Evolutionary conservation across 2,797 vertebrate genomes (phyloP), one percentile per base, ranked within the genome.

Genomic region (Tapirus indicus): DNA sequence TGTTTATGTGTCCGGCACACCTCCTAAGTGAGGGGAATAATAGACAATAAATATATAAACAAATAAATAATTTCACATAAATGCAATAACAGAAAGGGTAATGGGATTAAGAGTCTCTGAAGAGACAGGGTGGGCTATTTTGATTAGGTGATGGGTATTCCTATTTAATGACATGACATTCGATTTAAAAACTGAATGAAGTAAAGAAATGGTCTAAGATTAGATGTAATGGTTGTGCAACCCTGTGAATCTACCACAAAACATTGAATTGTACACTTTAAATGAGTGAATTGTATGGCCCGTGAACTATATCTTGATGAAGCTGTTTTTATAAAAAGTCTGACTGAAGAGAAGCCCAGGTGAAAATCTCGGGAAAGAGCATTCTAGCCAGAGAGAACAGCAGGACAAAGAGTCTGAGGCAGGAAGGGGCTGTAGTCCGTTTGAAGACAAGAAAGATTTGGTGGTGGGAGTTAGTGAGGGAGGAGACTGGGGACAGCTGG

Each of bases 161-260:
- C 69, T 54, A 52, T 75, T 27, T 32, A 69, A 44, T 52, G 44
- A 29, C 7, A n/a, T n/a, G 77, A 89, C 25, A 13, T 86, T 87
- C 56, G 74, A 83, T 71, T 97, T 88, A 84, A 84, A 62, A 69
- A 62, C 47, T 60, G 74, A 84, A 62, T 20, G 52, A 71, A 62
- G 23, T 38, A 13, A 3, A 77, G 27, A 47, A 52, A 52, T 52
- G 49, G 13, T 52, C 49, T 52, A 52, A 56, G 69, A 29, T 88
- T 29, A 75, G 44, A 64, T 27, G 47, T 10, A 27, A 78, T 66
- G 38, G 21, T 11, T 72, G 52, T 14, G 41, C 9, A 56, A 17
- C 0, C 8, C 58, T 47, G 38, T 29, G 66, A 83, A 71, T 75
- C 27, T 69, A 20, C 18, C 60, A 49, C 56, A 54, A 87, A 62